These are phyloP conservation scores for Crematogaster levior DNA, from an alignment of 2,888 invertebrate genomes.

Conservation along the genomic window DNA sequence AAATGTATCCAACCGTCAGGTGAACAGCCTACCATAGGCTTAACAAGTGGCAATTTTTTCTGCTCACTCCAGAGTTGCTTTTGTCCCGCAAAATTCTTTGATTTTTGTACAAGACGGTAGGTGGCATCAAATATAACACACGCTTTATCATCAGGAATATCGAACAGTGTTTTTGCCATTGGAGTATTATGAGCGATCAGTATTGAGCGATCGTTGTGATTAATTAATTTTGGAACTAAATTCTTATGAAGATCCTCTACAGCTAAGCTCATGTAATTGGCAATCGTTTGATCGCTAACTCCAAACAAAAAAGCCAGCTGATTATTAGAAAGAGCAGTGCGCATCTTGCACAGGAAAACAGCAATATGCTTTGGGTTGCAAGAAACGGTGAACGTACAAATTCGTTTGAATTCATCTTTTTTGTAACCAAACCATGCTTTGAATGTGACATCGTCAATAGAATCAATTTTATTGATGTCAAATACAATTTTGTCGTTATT, in stretches of 20 bases:
- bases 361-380: background rate
- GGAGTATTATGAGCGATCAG: background rate
- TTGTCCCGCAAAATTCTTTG: background rate
- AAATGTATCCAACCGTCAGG: background rate
- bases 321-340: background rate
- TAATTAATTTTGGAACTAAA: background rate
- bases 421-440: background rate
- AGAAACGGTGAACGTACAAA: background rate
- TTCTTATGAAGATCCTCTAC: background rate
- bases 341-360: background rate
- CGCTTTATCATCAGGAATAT: background rate
- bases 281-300: background rate
- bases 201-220: background rate
- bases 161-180: conserved; percentile 11
- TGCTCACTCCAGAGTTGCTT: background rate
- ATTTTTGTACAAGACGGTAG: background rate
- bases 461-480: background rate
- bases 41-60: background rate
- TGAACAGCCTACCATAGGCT: conserved; percentile 2
- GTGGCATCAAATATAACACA: background rate
- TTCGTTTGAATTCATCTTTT: background rate
- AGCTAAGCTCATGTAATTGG: background rate
- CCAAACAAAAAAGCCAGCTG: background rate
- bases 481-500: background rate
- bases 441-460: background rate